Conservation (phyloP, 1,140 invertebrate species). For the Adoxophyes honmai region DNA sequence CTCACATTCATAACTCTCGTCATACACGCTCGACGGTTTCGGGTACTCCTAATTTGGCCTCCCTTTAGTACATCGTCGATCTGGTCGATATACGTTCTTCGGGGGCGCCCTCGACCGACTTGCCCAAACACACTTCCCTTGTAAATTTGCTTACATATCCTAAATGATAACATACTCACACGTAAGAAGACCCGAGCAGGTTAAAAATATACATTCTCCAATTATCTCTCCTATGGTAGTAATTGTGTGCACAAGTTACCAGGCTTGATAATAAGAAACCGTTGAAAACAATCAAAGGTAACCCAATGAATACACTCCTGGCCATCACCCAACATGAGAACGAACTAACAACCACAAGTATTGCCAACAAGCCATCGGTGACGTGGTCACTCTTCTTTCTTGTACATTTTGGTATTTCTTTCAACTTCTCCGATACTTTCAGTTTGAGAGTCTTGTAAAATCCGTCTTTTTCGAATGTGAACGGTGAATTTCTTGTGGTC, state of each 20-base stretch:
- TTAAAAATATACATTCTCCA: conserved; percentile 91
- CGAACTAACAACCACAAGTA: conserved; percentile 74
- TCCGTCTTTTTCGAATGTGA: conserved; percentile 82
- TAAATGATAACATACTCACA: too few species aligned
- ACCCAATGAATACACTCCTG: conserved; percentile 42
- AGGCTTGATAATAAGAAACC: conserved; percentile 79
- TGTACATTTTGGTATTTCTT: conserved; percentile 46
- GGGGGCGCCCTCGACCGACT: too few species aligned
- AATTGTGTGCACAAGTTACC: conserved; percentile 85
- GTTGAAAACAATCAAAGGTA: conserved; percentile 32
- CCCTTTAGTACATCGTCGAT: too few species aligned
- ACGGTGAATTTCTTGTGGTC: conserved; percentile 79
- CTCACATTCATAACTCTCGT: too few species aligned
- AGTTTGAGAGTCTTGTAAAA: conserved; percentile 84
- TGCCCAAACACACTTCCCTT: too few species aligned
- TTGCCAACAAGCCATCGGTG: conserved; percentile 75
- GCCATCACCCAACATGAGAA: conserved; percentile 73
- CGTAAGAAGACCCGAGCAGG: conserved; percentile 81
- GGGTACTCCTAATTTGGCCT: too few species aligned
- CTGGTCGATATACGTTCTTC: too few species aligned
- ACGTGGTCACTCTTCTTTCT: conserved; percentile 72
- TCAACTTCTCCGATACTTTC: conserved; percentile 76
- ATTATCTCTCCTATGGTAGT: conserved; percentile 87
- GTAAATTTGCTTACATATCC: too few species aligned
- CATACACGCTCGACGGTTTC: too few species aligned